Base-by-base conservation (phyloP, 2,888 invertebrate species). In the Tanytarsus gracilentus region DNA sequence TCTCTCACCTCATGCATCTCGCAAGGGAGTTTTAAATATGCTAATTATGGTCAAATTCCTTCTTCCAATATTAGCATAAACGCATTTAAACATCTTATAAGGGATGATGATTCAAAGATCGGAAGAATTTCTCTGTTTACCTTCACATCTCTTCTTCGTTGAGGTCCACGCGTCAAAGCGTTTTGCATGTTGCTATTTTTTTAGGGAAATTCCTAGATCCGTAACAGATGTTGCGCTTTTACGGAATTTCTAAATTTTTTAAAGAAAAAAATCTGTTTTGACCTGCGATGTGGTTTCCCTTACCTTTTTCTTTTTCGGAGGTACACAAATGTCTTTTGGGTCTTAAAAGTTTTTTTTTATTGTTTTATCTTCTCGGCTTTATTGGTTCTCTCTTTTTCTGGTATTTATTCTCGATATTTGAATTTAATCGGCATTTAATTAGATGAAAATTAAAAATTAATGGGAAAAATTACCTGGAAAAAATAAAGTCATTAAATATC, bases 211-310 rank as follows among this genome's bases (percentile, higher is more conserved):
- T 58, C 58, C 48, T 44, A 48, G 58, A 48, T 58, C 29, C 29
- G 25, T 27, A 30, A 23, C 58, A 58, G 58, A 58, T 58, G 58
- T 58, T 58, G 48, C 58, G 27, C 55, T 56, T 27, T 39, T 56
- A 25, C 16, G 56, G 27, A 53, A 53, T 53, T 53, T 36, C 53
- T 21, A 53, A 53, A 40, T 56, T 11, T 56, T 55, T 55, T 39
- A 30, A n/a, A 39, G 18, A 56, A 16, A 56, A 39, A 26, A 55
- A 14, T 33, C 7, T 11, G 39, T 55, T 55, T 5, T 58, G 55
- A 56, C 55, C 55, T 56, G 55, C 14, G 11, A 18, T 44, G 23
- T 11, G 23, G 23, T 18, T 23, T 18, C 18, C 21, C 18, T 23
- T 44, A 18, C 21, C 44, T 27, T 27, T 21, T 50, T 50, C 27